Base-by-base conservation (phyloP, 2,888 invertebrate species). In the Lepidocyrtoides sp. region DNA sequence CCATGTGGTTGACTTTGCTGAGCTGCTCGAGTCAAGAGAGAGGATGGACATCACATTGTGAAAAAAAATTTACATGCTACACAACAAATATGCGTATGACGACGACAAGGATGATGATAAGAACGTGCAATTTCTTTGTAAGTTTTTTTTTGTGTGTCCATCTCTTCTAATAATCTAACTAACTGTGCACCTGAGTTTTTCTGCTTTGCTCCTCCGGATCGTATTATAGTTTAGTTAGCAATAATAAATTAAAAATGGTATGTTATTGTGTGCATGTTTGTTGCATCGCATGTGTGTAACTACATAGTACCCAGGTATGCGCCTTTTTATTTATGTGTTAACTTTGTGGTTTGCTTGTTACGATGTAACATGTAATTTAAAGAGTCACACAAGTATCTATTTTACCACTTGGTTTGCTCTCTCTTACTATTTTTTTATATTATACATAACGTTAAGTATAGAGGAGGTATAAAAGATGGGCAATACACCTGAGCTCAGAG, bases 401-500 rank as follows among this genome's bases (percentile, higher is more conserved):
- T 77, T 85, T 85, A 72, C 84, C 60, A 54, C 75, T 60, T 20
- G 81, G 41, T 23, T 81, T 20, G 41, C 57, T 41, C 60, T 36
- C 41, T 36, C 14, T 32, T 29, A 54, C 17, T 20, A 81, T n/a
- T n/a, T n/a, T n/a, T n/a, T n/a, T n/a, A n/a, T n/a, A n/a, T n/a
- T n/a, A n/a, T n/a, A n/a, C n/a, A n/a, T n/a, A n/a, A n/a, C n/a
- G 75, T 60, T 86, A 86, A 86, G 75, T 86, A 86, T 86, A 87
- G 87, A 60, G 79, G 32, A 79, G 51, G 79, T 79, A 79, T 63
- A 79, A 83, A 85, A 87, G 87, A 79, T 87, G 87, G 87, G 79
- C 87, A 87, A 63, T 87, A 83, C 87, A 87, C 87, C 87, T 87
- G 87, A 87, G 87, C 79, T 77, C 87, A 87, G 87, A 87, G 87